A percentile compares a stretch with the other conserved stretches of the same genome.
Conservation (phyloP, 2,888 invertebrate genomes). For the Acrocyrtus sp. region DNA sequence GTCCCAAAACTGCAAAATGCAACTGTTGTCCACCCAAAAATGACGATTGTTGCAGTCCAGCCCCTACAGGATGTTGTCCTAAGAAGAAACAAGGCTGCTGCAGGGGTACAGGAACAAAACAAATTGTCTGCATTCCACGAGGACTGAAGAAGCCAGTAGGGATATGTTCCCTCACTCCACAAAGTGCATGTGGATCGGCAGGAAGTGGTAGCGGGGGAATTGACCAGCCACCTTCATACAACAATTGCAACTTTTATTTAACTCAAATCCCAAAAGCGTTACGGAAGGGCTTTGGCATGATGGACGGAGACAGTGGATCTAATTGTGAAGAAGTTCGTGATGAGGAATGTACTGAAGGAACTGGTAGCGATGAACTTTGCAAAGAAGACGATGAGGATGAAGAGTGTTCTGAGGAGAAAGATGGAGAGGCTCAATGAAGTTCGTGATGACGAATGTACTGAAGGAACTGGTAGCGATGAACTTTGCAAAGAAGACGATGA, state of each 20-base stretch:
- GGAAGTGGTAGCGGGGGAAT: background rate
- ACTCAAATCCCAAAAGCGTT: slow-evolving; percentile 45
- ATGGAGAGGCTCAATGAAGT: slow-evolving; percentile 2
- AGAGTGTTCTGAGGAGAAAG: slow-evolving; percentile 10
- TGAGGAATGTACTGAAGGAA: background rate
- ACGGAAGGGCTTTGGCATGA: slow-evolving; percentile 18
- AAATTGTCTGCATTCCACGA: slow-evolving; percentile 51
- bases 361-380: slow-evolving; percentile 15
- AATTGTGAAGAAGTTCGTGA: background rate
- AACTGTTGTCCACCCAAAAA: slow-evolving; percentile 36
- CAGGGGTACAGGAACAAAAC: slow-evolving; percentile 33
- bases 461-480: slow-evolving; percentile 17
- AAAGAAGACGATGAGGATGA: slow-evolving; percentile 13
- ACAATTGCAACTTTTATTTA: slow-evolving; percentile 57
- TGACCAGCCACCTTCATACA: slow-evolving; percentile 51
- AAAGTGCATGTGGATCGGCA: background rate
- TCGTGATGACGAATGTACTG: background rate
- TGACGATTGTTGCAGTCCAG: too few species aligned
- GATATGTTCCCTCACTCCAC: background rate
- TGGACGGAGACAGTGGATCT: too few species aligned
- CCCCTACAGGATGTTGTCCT: too few species aligned
- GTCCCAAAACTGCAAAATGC: slow-evolving; percentile 16
- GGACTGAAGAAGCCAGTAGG: background rate
- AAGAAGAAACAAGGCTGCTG: too few species aligned
- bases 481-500: slow-evolving; percentile 8